Conservation (phyloP, 2,888 invertebrate genomes). For the Schizaphis graminum region DNA sequence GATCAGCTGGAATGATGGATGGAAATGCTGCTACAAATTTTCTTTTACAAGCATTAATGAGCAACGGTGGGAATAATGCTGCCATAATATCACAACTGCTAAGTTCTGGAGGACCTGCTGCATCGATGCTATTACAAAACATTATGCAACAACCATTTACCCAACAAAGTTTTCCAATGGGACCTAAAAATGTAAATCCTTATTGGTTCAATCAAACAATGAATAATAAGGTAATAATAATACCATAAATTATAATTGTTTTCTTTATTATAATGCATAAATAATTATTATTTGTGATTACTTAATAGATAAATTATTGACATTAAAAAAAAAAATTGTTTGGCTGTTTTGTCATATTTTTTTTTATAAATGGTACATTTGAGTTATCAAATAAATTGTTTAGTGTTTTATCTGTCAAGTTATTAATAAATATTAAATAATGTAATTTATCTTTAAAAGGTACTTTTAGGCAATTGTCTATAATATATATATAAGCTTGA, state of each 20-base stretch:
- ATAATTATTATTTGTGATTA: too few relatives aligned
- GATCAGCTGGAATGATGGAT: slow-evolving; percentile 60
- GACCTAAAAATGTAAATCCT: slow-evolving; percentile 60
- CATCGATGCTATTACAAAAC: slow-evolving; percentile 55
- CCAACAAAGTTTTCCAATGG: slow-evolving; percentile 59
- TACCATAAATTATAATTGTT: not conserved
- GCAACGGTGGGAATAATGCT: slow-evolving; percentile 64
- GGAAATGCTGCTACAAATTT: slow-evolving; percentile 63
- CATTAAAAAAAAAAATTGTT: too few relatives aligned
- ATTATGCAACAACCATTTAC: slow-evolving; percentile 59
- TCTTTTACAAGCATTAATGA: slow-evolving; percentile 61
- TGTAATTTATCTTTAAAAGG: not conserved
- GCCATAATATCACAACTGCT: slow-evolving; percentile 60
- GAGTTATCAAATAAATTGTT: too few relatives aligned
- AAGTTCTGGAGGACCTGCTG: slow-evolving; percentile 57
- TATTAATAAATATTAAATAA: not conserved
- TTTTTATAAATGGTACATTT: too few relatives aligned
- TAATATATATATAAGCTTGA: not conserved
- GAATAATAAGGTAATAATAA: slow-evolving; percentile 45
- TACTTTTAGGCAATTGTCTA: not conserved
- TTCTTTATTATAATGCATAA: too few relatives aligned
- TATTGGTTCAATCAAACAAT: slow-evolving; percentile 68
- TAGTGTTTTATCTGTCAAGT: not conserved
- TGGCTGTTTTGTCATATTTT: too few relatives aligned
- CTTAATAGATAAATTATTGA: too few relatives aligned